phyloP scores from a whole-genome alignment of 2,797 vertebrate species.

The Pipistrellus nathusii region DNA sequence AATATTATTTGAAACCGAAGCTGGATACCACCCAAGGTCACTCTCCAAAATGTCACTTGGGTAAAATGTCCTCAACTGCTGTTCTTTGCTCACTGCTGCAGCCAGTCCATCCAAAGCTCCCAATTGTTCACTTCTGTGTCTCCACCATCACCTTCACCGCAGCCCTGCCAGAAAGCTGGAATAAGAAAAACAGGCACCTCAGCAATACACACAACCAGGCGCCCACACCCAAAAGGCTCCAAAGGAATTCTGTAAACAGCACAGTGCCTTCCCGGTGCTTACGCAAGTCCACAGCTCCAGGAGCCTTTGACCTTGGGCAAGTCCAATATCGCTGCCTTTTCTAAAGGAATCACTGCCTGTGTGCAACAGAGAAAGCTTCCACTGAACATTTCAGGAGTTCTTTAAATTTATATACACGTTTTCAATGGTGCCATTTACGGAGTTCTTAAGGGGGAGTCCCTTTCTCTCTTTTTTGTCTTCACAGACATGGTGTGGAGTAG shows the following conservation, averaged over 20 bases:
- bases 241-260: neutral
- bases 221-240: neutral
- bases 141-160: neutral
- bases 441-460: neutral
- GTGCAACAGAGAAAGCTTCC: neutral
- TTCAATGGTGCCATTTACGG: too few relatives aligned
- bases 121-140: neutral
- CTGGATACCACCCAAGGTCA: neutral
- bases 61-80: neutral
- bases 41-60: neutral
- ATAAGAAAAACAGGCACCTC: conserved; percentile 28
- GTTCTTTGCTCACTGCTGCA: neutral
- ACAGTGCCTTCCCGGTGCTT: neutral
- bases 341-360: neutral
- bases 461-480: neutral
- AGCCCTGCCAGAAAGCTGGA: neutral
- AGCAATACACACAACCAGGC: neutral
- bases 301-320: conserved; percentile 70
- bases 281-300: conserved; percentile 54
- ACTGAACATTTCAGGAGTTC: neutral
- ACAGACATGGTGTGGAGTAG: neutral
- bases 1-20: neutral
- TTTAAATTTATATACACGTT: neutral
- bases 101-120: neutral
- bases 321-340: conserved; percentile 8